phyloP scores from a whole-genome alignment of 2,888 invertebrate species.

The Pharmacophagus antenor region DNA sequence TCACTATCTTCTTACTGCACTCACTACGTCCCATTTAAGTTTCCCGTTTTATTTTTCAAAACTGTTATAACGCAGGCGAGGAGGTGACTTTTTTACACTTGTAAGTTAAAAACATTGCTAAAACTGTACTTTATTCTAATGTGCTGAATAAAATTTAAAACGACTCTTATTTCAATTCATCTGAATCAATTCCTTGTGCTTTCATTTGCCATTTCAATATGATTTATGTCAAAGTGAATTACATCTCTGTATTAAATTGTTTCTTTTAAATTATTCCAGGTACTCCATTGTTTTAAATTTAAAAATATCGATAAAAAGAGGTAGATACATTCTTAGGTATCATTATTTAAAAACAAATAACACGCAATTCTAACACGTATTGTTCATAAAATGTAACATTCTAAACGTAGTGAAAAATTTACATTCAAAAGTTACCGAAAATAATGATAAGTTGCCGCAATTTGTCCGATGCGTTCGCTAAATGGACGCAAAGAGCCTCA shows the following conservation, averaged over 20 bases:
- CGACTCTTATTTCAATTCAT: neutral
- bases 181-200: neutral
- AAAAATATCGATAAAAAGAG: no score
- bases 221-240: no score
- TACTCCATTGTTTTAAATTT: no score
- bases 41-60: conserved; percentile 71
- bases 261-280: no score
- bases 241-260: no score
- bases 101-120: conserved; percentile 42
- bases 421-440: conserved; percentile 41
- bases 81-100: conserved; percentile 44
- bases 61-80: conserved; percentile 45
- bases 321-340: no score
- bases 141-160: conserved; percentile 24
- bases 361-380: neutral
- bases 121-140: conserved; percentile 33
- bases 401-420: conserved; percentile 1
- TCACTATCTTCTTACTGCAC: conserved; percentile 72
- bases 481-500: conserved; percentile 51
- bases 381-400: neutral
- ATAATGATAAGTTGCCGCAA: conserved; percentile 50
- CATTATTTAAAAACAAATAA: neutral
- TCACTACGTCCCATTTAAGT: conserved; percentile 78
- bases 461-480: conserved; percentile 44
- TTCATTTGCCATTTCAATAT: no score